phyloP scores from a whole-genome alignment of 2,888 invertebrate species.

The Villa cingulata region DNA sequence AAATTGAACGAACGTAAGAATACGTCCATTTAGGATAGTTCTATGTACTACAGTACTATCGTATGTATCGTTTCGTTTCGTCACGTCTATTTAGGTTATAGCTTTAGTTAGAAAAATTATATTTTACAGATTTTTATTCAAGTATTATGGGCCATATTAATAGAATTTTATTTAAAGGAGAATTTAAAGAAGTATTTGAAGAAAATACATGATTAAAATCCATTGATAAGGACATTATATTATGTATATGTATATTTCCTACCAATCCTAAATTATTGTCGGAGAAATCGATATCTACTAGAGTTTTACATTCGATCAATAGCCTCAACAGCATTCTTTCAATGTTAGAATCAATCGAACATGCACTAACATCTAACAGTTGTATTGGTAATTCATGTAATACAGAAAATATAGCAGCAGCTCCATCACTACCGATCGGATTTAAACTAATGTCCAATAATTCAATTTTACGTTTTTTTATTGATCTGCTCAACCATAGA shows the following conservation, averaged over 20 bases:
- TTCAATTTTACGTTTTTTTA: constrained; percentile 22
- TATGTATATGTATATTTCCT: too few species aligned
- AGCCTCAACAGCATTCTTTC: constrained; percentile 28
- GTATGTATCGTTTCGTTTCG: too few species aligned
- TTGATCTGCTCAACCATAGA: constrained; percentile 23
- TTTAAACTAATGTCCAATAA: constrained; percentile 28
- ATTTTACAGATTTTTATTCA: too few species aligned
- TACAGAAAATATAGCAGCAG: constrained; percentile 27
- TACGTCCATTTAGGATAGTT: too few species aligned
- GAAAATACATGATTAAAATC: too few species aligned
- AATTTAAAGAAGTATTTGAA: background rate
- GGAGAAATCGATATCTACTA: constrained; percentile 25
- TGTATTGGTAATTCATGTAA: constrained; percentile 23
- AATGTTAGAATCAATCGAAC: constrained; percentile 25
- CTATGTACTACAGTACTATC: too few species aligned
- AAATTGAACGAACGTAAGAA: too few species aligned
- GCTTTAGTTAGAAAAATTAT: too few species aligned
- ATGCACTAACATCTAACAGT: constrained; percentile 26
- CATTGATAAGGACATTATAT: too few species aligned
- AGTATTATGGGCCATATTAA: too few species aligned
- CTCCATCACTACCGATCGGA: constrained; percentile 34
- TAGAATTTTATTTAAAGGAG: too few species aligned
- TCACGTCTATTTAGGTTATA: too few species aligned
- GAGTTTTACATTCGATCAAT: constrained; percentile 24
- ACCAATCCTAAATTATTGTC: constrained; percentile 30